A percentile compares a stretch with the other conserved stretches of the same genome.
Evolutionary conservation across 2,113 vertebrate species (phyloP).

Genomic region (Mastomys natalensis): DNA sequence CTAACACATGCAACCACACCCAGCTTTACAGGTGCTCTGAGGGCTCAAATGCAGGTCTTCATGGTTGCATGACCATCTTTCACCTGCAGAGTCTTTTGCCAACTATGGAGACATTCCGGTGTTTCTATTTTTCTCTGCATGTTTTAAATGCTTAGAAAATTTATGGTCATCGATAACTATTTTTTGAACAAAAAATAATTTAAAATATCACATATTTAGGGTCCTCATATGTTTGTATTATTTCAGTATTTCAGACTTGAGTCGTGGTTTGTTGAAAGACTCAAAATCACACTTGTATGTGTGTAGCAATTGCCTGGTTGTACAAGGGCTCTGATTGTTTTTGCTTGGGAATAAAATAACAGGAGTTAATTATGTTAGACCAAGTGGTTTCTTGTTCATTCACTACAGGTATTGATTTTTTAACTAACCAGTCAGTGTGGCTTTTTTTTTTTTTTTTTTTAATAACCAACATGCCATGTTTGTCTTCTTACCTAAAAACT

Average conservation of each 20-base stretch:
- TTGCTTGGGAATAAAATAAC: conserved; percentile 12
- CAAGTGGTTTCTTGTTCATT: background rate
- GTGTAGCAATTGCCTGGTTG: background rate
- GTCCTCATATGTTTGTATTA: background rate
- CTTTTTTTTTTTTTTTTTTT: background rate
- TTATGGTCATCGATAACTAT: background rate
- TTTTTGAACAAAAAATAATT: conserved; percentile 44
- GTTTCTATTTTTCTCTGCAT: background rate
- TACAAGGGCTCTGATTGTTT: background rate
- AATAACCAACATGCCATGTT: background rate
- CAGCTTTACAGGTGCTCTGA: background rate
- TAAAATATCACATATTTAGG: conserved; percentile 21
- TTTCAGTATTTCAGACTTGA: background rate
- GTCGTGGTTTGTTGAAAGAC: background rate
- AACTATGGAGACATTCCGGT: background rate
- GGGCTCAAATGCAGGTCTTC: too few relatives aligned
- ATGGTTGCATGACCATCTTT: background rate
- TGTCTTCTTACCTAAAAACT: background rate
- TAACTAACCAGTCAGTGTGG: too few relatives aligned
- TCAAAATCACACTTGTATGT: background rate
- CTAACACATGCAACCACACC: background rate
- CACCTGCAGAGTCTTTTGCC: background rate
- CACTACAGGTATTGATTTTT: background rate
- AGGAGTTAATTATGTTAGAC: conserved; percentile 14
- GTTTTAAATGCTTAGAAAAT: conserved; percentile 19